Conservation (phyloP, 1,140 invertebrate genomes). For the Drosophila auraria region DNA sequence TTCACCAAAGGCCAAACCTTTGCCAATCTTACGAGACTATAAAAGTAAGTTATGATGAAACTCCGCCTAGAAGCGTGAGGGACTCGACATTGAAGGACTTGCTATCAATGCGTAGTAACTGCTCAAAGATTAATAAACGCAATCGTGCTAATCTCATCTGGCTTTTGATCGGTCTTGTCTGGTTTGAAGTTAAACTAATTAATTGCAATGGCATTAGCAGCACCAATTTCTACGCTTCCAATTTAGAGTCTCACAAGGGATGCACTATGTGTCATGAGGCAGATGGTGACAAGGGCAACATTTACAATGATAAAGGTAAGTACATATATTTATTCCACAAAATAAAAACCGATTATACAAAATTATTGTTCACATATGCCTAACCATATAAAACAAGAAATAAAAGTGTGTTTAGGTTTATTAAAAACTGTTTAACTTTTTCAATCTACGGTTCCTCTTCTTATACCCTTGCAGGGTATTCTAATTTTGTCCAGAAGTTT, state of each 20-base stretch:
- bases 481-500: too few relatives aligned
- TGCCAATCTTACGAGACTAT: conserved; percentile 32
- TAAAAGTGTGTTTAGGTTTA: not conserved
- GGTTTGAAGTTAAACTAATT: conserved; percentile 76
- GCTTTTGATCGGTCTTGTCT: conserved; percentile 79
- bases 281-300: conserved; percentile 28
- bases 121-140: conserved; percentile 61
- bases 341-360: too few relatives aligned
- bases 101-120: conserved; percentile 35
- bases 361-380: not conserved
- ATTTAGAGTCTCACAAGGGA: conserved; percentile 56
- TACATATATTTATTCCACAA: not conserved
- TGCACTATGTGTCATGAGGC: conserved; percentile 65
- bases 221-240: conserved; percentile 56
- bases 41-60: conserved; percentile 26
- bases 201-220: conserved; percentile 67
- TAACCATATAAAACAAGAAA: not conserved
- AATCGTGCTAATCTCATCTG: conserved; percentile 72
- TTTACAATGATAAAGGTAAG: conserved; percentile 64
- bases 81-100: conserved; percentile 38
- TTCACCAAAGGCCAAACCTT: conserved; percentile 18
- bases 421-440: not conserved
- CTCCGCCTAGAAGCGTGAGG: conserved; percentile 14
- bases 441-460: too few relatives aligned
- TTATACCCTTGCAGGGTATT: too few relatives aligned